A percentile compares a stretch with the other conserved stretches of the same genome.
Evolutionary conservation across 2,797 vertebrate genomes (phyloP).

Genomic region (Oreochromis mossambicus): DNA sequence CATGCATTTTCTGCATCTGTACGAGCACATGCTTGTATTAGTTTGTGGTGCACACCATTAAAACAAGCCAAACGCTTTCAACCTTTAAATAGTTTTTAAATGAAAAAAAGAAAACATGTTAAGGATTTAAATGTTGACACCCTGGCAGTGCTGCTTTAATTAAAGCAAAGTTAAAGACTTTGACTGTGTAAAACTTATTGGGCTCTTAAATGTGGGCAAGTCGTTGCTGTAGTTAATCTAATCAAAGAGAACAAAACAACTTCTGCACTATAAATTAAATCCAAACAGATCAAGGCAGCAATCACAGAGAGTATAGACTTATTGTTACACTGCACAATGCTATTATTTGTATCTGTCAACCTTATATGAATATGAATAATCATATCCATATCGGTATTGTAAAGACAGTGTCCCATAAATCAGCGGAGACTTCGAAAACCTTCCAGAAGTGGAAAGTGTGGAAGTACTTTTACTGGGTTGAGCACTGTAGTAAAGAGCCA

Average conservation of each 20-base stretch:
- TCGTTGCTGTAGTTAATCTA: background rate
- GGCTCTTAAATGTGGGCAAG: background rate
- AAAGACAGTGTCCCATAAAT: background rate
- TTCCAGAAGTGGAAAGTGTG: background rate
- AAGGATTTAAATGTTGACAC: background rate
- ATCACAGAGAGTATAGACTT: background rate
- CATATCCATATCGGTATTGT: background rate
- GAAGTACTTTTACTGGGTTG: background rate
- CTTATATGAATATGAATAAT: background rate
- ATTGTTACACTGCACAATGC: background rate
- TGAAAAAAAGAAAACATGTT: background rate
- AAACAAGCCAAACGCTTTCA: background rate
- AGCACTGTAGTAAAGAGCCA: background rate
- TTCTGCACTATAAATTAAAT: background rate
- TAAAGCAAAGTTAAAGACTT: background rate
- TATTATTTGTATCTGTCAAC: background rate
- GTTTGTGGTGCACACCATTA: background rate
- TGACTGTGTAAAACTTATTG: background rate
- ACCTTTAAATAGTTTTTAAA: background rate
- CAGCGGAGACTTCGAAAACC: accelerated
- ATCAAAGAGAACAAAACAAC: background rate
- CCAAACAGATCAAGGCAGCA: background rate
- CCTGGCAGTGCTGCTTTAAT: background rate
- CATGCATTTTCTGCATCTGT: background rate
- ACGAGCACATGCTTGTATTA: background rate